A percentile compares a stretch with the other conserved stretches of the same genome.
phyloP scores from a whole-genome alignment of 1,140 invertebrate genomes.

The Calephelis virginiensis region DNA sequence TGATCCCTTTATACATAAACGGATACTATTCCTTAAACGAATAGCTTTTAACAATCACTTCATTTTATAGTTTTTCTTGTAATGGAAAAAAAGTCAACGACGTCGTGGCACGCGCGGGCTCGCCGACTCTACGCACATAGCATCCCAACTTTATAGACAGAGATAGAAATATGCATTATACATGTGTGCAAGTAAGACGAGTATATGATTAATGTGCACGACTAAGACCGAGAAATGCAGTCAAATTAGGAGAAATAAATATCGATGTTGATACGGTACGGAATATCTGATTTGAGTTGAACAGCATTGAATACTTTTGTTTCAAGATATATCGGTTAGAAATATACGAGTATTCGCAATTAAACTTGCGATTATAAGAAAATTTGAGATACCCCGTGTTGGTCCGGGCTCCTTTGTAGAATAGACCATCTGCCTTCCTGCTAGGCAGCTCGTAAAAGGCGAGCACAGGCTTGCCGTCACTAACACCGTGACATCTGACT shows the following conservation, averaged over 20 bases:
- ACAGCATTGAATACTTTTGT: conserved; percentile 2
- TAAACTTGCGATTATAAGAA: no score
- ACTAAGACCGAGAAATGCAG: conserved; percentile 63
- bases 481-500: no score
- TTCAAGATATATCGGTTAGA: conserved; percentile 15
- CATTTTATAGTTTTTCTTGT: conserved; percentile 71
- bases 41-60: conserved; percentile 49
- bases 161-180: conserved; percentile 33
- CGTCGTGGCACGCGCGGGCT: conserved; percentile 61
- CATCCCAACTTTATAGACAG: conserved; percentile 51
- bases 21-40: conserved; percentile 44
- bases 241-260: conserved; percentile 74
- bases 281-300: conserved; percentile 40
- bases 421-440: no score
- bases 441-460: no score
- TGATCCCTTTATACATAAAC: conserved; percentile 34
- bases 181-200: conserved; percentile 36
- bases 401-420: no score
- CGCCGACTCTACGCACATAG: conserved; percentile 51
- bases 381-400: no score
- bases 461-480: no score
- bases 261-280: conserved; percentile 45
- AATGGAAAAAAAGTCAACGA: conserved; percentile 56
- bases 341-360: background rate
- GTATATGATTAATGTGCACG: conserved; percentile 57